These are phyloP conservation scores for Tetragonula clypearis DNA, from an alignment of 1,140 invertebrate species.

Conservation along the genomic window DNA sequence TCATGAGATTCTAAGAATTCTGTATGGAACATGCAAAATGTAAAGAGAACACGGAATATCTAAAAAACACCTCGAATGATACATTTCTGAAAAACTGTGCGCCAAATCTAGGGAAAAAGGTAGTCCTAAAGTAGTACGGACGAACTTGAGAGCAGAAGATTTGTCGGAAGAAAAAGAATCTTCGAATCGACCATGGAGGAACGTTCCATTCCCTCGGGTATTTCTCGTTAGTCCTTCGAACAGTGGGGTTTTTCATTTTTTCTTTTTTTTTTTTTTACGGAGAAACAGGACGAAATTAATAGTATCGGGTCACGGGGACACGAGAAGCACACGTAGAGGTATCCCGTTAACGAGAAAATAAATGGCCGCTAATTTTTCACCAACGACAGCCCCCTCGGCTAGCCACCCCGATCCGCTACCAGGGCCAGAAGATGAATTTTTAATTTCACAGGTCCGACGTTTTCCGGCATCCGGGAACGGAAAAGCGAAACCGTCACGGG, in stretches of 20 bases:
- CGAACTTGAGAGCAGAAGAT: background rate
- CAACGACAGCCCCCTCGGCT: slow-evolving; percentile 40
- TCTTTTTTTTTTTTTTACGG: background rate
- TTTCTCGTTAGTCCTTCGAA: background rate
- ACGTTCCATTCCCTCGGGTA: background rate
- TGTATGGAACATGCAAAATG: no score
- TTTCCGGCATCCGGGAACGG: slow-evolving; percentile 52
- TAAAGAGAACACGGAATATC: background rate
- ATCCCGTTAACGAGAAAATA: slow-evolving; percentile 71
- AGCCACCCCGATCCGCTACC: background rate
- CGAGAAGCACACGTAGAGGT: slow-evolving; percentile 9
- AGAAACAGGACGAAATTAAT: slow-evolving; percentile 58
- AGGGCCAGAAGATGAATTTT: slow-evolving; percentile 59
- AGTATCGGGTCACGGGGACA: slow-evolving; percentile 61
- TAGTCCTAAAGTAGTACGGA: background rate
- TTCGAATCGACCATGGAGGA: background rate
- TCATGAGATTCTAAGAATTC: no score
- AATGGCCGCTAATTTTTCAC: slow-evolving; percentile 67
- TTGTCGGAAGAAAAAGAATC: background rate
- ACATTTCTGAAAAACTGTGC: background rate
- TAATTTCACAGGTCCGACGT: slow-evolving; percentile 58
- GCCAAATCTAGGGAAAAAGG: background rate
- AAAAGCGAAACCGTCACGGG: slow-evolving; percentile 54
- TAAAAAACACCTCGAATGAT: background rate
- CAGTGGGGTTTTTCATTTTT: no score